Percentiles rank a stretch among this genome's conserved stretches.
Conservation (phyloP, 2,797 vertebrate genomes). For the Rhabdomys pumilio region DNA sequence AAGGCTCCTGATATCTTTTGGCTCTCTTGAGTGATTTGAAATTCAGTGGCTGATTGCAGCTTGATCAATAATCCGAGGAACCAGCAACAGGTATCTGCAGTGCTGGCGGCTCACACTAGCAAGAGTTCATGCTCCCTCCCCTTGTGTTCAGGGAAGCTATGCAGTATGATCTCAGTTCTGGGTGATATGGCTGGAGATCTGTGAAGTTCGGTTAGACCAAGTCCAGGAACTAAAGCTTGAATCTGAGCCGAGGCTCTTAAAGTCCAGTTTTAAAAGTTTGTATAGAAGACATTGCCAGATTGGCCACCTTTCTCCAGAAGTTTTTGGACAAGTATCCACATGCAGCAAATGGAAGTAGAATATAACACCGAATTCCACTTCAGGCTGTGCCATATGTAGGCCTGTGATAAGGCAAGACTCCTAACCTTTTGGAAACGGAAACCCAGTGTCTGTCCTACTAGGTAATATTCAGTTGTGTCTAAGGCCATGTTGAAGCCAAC, state of each 20-base stretch:
- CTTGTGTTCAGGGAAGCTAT: background rate
- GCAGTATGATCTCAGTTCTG: background rate
- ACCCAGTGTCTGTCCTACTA: background rate
- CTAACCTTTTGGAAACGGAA: background rate
- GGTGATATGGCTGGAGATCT: background rate
- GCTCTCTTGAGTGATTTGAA: background rate
- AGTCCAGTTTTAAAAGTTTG: background rate
- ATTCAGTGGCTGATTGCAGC: background rate
- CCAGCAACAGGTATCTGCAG: accelerated
- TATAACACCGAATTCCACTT: background rate
- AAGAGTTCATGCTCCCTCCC: background rate
- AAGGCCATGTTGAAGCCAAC: background rate
- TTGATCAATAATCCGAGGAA: background rate
- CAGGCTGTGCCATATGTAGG: background rate
- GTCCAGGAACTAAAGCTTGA: background rate
- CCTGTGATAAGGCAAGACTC: background rate
- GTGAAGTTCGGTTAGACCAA: background rate
- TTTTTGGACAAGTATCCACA: background rate
- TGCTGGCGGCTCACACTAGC: accelerated
- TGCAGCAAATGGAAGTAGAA: background rate
- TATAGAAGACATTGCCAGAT: background rate
- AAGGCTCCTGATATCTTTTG: background rate
- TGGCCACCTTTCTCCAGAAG: background rate
- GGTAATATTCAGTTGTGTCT: background rate
- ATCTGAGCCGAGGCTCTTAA: background rate